Evolutionary conservation across 2,797 vertebrate genomes (phyloP), one percentile per base, ranked within the genome.

Genomic region (Triplophysa bombifrons): DNA sequence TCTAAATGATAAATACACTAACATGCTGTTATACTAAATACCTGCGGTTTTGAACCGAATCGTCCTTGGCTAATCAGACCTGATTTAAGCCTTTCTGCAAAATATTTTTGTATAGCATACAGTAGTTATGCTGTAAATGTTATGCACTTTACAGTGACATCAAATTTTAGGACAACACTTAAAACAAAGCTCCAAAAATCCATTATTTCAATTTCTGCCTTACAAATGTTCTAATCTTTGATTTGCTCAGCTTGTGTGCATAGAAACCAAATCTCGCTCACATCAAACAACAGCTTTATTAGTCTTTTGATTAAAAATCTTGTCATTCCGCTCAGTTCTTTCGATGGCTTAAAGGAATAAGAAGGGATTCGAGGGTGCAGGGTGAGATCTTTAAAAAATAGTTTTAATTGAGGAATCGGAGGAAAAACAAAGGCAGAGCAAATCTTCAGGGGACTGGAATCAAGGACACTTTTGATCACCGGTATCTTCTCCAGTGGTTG

Each of bases 391-490:
- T 56, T n/a, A 84, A 65, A 66, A 86, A 84, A 48, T 27, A 53
- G 72, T 74, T 84, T 85, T 88, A 88, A 89, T 86, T 88, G 86
- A 86, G 77, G 79, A 80, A 72, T 81, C 84, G 68, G 78, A 81
- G 76, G 65, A 58, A 70, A 44, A 80, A 73, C 77, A 80, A 82
- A 64, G 71, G 53, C 56, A 17, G 76, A 44, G 75, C 6, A 13
- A 44, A 41, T 78, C 80, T 84, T 75, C 69, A 82, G 84, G 87
- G 85, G 81, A 67, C 55, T 66, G 44, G 69, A 82, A 84, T 83
- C 84, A 89, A 89, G 88, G 87, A 87, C 87, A 73, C 53, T 85
- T 91, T 89, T 90, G 81, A 88, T 90, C 88, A 89, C 67, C 44
- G 73, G 38, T 68, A 80, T 77, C 67, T 79, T 82, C 72, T 76